These are phyloP conservation scores for Odontocolon sp. DNA, from an alignment of 2,888 invertebrate genomes.

Conservation along the genomic window DNA sequence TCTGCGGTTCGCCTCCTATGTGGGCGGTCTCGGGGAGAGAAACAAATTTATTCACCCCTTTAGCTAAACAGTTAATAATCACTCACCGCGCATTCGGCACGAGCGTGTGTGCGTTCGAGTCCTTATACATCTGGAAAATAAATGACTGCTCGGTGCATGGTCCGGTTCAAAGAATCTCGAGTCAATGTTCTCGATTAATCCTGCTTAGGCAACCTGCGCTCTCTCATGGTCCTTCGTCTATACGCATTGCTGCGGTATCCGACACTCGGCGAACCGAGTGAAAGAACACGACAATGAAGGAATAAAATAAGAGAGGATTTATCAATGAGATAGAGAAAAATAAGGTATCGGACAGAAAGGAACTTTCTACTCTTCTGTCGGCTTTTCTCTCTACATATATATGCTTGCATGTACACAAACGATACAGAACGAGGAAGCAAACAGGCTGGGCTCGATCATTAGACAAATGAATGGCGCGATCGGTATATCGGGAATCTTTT, in stretches of 20 bases:
- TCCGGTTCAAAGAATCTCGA: conserved; percentile 45
- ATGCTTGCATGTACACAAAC: neutral
- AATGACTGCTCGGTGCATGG: conserved; percentile 47
- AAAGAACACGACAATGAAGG: conserved; percentile 49
- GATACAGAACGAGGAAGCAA: neutral
- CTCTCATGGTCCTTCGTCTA: conserved; percentile 34
- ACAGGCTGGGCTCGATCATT: conserved; percentile 27
- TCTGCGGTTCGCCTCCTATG: conserved; percentile 53
- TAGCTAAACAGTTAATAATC: conserved; percentile 71
- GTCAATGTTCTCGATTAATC: conserved; percentile 61
- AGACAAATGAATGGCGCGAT: conserved; percentile 24
- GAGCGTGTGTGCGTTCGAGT: conserved; percentile 1
- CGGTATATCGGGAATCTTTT: conserved; percentile 13
- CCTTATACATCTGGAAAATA: conserved; percentile 51
- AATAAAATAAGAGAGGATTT: conserved; percentile 49
- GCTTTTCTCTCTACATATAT: no score
- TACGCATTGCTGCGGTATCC: neutral
- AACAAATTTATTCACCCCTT: conserved; percentile 71
- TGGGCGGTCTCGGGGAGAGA: conserved; percentile 65
- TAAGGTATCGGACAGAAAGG: conserved; percentile 17
- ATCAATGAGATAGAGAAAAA: conserved; percentile 56
- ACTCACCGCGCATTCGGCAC: conserved; percentile 54
- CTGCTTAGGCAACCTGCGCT: conserved; percentile 50
- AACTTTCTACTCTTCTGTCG: conserved; percentile 11
- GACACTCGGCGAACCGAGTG: neutral